These are phyloP conservation scores for Camponotus fellah DNA, from an alignment of 2,888 invertebrate species.

Conservation along the genomic window DNA sequence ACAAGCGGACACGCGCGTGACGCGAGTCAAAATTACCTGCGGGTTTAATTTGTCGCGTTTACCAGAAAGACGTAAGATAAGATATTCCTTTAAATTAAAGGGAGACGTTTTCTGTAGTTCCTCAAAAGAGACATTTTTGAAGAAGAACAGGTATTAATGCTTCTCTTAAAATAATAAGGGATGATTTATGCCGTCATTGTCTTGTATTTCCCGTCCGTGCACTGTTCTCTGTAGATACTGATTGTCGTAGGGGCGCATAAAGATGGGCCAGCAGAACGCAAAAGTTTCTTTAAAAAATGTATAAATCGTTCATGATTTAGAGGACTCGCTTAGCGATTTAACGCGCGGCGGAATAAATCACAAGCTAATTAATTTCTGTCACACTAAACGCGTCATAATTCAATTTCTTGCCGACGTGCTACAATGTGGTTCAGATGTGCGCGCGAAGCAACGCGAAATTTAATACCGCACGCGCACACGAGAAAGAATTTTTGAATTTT, in stretches of 20 bases:
- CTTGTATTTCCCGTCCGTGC: not conserved
- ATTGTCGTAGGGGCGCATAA: not conserved
- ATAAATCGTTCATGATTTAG: constrained; percentile 20
- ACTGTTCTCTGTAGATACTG: not conserved
- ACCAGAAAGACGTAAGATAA: not conserved
- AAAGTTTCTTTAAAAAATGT: not conserved
- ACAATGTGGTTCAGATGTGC: constrained; percentile 19
- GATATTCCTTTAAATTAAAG: constrained; percentile 1
- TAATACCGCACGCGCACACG: constrained; percentile 17
- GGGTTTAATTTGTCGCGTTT: constrained; percentile 26
- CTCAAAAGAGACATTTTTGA: not conserved
- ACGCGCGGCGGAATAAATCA: constrained; percentile 30
- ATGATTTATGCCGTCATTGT: not conserved
- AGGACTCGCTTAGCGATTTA: not conserved
- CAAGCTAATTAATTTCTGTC: constrained; percentile 56
- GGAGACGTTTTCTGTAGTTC: not conserved
- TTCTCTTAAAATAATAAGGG: not conserved
- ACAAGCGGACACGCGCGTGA: not conserved
- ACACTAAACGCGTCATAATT: constrained; percentile 51
- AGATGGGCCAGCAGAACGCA: not conserved
- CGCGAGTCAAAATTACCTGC: constrained; percentile 17
- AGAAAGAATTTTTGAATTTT: constrained; percentile 63
- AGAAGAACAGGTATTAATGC: not conserved
- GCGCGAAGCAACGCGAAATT: constrained; percentile 37
- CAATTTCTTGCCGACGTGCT: constrained; percentile 48